These are phyloP conservation scores for Leptopterna dolabrata DNA, from an alignment of 2,888 invertebrate species.

Conservation along the genomic window DNA sequence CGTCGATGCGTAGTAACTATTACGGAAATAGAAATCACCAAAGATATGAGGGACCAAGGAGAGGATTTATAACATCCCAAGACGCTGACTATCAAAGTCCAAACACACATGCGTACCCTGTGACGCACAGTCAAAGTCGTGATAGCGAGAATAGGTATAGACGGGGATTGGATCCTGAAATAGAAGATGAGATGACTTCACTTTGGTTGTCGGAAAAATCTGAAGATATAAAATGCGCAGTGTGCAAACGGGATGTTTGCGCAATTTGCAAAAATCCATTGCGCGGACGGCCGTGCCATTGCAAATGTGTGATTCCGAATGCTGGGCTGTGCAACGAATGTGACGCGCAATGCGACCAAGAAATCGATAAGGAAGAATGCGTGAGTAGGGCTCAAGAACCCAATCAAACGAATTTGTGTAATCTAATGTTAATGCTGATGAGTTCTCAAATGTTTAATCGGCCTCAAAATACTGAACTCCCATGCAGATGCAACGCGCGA, in stretches of 20 bases:
- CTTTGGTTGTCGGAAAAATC: neutral
- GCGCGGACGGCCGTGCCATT: neutral
- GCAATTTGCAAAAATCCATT: slow-evolving; percentile 24
- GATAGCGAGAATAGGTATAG: neutral
- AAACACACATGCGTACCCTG: neutral
- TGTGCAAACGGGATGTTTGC: slow-evolving; percentile 6
- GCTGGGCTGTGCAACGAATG: slow-evolving; percentile 3
- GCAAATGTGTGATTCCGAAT: slow-evolving; percentile 14
- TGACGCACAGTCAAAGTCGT: neutral
- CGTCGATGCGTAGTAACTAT: neutral
- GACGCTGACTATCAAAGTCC: neutral
- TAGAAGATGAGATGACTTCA: neutral
- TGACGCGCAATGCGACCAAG: neutral
- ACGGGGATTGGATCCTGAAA: neutral
- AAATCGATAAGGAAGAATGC: neutral
- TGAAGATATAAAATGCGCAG: neutral
- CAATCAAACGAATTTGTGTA: neutral
- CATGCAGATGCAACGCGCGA: neutral
- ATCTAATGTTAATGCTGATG: neutral
- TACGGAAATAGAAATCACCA: neutral
- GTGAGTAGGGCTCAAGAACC: neutral
- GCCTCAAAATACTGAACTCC: neutral
- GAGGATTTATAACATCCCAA: neutral
- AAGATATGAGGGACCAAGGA: neutral
- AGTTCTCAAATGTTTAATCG: slow-evolving; percentile 6